Base-by-base conservation (phyloP, 2,888 invertebrate genomes). In the Drosophila fulvimacula region DNA sequence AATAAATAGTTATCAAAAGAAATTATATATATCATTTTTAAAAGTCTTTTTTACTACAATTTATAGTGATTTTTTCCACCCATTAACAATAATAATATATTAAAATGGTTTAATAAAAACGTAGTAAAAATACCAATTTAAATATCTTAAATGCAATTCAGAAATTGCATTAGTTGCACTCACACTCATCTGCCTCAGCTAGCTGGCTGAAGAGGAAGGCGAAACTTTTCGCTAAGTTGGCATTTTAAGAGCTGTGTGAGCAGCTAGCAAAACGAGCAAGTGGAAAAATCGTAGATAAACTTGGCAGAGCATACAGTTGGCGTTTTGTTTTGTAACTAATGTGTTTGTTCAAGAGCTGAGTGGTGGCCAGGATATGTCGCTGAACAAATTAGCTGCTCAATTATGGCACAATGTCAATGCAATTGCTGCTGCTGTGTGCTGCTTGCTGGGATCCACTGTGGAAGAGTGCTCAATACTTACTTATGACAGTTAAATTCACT, bases 401-500 rank as follows among this genome's bases (percentile, higher is more conserved):
- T 88, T 88, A 88, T 88, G 77, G 53, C 59, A 74, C 30, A 27
- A 49, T 59, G 62, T 61, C 68, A 41, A 24, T 59, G 67, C 34
- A 32, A 49, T 21, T 30, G 51, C 51, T 30, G 38, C 48, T 21
- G 48, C 15, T 34, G 34, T 10, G 15, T 30, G 30, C 21, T 51
- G 60, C 17, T 17, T 41, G 42, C 10, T 24, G 41, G 27, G 1
- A 24, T 53, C 24, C 64, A 41, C 32, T 62, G 39, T 57, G 58
- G n/a, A 46, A 13, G 17, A 53, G 67, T 64, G 44, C 73, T 71
- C 65, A 55, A 69, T 85, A 76, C 97, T 96, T 93, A 97, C 97
- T 95, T 91, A 97, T 96, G 82, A 98, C 96, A 81, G 96, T 97
- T 88, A 98, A 95, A 93, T 97, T 97, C 93, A 97, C 96, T 93